Evolutionary conservation across 2,113 vertebrate genomes (phyloP).

Genomic region (Lontra canadensis): DNA sequence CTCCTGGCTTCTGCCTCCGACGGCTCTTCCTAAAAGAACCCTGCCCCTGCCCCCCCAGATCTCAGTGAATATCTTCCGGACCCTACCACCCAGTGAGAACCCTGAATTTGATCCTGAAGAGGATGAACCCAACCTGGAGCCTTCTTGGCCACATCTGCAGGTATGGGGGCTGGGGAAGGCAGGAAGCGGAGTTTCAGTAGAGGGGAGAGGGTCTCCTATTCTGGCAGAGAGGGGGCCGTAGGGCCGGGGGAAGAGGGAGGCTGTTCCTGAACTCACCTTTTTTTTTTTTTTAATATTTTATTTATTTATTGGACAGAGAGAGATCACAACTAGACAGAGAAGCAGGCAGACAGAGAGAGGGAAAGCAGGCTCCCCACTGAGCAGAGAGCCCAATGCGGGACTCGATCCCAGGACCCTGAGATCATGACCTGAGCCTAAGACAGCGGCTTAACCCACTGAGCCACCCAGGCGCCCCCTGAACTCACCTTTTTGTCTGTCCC

Average conservation of each 20-base stretch:
- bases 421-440: no score
- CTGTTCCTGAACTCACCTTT: not conserved
- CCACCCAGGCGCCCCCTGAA: no score
- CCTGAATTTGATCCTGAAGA: constrained; percentile 96
- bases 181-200: not conserved
- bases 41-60: constrained; percentile 83
- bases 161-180: constrained; percentile 73
- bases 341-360: no score
- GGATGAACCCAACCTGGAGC: constrained; percentile 94
- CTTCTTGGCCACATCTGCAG: constrained; percentile 97
- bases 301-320: no score
- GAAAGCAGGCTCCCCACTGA: no score
- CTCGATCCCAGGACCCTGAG: no score
- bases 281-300: no score
- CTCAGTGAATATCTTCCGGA: constrained; percentile 95
- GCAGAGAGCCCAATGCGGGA: no score
- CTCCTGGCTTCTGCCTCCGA: not conserved
- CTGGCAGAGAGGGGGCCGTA: not conserved
- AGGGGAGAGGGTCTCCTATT: not conserved
- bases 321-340: no score
- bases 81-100: constrained; percentile 94
- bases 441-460: no score
- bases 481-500: not conserved
- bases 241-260: not conserved
- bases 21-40: not conserved